Base-by-base conservation (phyloP, 1,140 invertebrate genomes). In the Centruroides sculpturatus region DNA sequence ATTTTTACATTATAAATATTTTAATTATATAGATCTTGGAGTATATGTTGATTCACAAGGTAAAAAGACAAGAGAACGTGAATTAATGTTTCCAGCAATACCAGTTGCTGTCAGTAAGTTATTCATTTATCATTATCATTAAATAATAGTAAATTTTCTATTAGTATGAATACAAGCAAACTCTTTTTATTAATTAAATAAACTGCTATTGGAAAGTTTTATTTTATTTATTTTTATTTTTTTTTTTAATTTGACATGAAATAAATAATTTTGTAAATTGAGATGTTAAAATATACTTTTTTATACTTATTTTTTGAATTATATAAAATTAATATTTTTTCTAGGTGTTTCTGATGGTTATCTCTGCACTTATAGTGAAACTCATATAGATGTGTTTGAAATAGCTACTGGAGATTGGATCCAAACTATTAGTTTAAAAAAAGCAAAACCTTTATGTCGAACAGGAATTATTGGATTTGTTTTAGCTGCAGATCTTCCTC, bases 31-130 rank as follows among this genome's bases (percentile, higher is more conserved):
- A 89, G 79, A 89, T 59, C 78, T 98, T 57, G 95, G 91, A 47
- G 83, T 98, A 60, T 99, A 97, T 77, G 94, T 99, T 6, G 93
- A 98, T 76, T 77, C 83, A 67, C 82, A 86, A 71, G 91, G 91
- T 47, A 83, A 87, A 62, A 89, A 94, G 70, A 92, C 87, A 53
- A 77, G 96, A 55, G 86, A 93, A 68, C 82, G 88, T 66, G 96
- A 99, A 78, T 85, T 99, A 56, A 97, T 98, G 91, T 98, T 98
- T 79, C 95, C 94, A 48, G 89, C 91, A 66, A 82, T 86, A 69
- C 91, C 92, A 50, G 78, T 82, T 41, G 83, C 84, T 72, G 84
- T 92, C 67, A 85, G 88, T 91, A 73, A 82, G 82, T 82, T 59
- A 7, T 47, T 23, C 23, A 23, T 23, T 23, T 23, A 23, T 23